Conservation (phyloP, 2,797 vertebrate species). For the Xyrichtys novacula region DNA sequence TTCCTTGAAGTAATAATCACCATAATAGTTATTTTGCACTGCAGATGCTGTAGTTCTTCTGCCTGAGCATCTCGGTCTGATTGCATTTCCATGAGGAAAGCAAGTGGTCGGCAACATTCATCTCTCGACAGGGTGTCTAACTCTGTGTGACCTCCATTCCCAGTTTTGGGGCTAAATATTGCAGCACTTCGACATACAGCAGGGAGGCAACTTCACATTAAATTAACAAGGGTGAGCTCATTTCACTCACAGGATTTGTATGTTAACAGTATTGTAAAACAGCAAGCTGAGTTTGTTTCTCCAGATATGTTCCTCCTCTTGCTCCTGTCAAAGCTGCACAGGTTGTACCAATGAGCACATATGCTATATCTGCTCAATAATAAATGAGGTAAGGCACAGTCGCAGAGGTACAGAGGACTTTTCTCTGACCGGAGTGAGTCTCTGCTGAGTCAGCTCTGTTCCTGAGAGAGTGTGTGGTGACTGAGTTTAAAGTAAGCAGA, state of each 20-base stretch:
- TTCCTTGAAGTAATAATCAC: no score
- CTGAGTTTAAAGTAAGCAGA: constrained; percentile 30
- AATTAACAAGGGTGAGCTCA: constrained; percentile 28
- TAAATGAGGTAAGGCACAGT: constrained; percentile 51
- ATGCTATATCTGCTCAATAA: constrained; percentile 46
- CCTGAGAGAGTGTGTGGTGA: constrained; percentile 10
- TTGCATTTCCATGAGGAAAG: no score
- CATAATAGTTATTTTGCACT: no score
- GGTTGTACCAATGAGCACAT: not conserved
- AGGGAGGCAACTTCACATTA: constrained; percentile 24
- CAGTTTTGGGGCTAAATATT: not conserved
- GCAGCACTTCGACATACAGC: not conserved
- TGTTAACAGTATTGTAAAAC: constrained; percentile 11
- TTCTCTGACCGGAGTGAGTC: constrained; percentile 54
- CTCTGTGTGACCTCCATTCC: no score
- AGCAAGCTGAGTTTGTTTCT: no score
- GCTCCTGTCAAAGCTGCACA: not conserved
- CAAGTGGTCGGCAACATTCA: no score
- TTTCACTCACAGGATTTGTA: constrained; percentile 30
- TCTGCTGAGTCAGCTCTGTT: constrained; percentile 57
- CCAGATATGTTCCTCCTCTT: not conserved
- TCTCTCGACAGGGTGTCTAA: no score
- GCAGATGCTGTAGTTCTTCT: no score
- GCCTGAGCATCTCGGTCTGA: no score
- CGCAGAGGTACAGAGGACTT: constrained; percentile 51